Evolutionary conservation across 2,888 invertebrate species (phyloP), one percentile per base, ranked within the genome.

Genomic region (Volucella zonaria): DNA sequence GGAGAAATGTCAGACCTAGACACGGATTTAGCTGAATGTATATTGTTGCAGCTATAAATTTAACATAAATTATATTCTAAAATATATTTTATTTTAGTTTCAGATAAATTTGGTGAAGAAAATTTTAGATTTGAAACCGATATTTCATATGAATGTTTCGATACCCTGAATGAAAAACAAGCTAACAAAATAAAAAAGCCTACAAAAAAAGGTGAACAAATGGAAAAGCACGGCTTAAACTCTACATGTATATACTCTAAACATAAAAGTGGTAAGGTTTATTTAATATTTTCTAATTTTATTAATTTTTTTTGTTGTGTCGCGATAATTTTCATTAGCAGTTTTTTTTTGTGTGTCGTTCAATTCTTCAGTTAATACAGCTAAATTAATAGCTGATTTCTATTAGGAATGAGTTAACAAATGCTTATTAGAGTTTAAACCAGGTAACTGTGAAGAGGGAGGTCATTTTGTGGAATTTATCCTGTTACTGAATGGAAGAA

Each of bases 1-100:
- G 68, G 40, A 0, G 67, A 67, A 18, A 54, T 82, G 14, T 75
- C 82, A 12, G 82, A 82, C 43, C 64, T 82, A 45, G 75, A 70
- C 4, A 68, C 67, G 1, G 82, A 82, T 47, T 82, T 79, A 12
- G 43, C 79, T n/a, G 74, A 82, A 51, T 56, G 82, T 82, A 64
- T 2, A 62, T 66, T 42, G 8, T 31, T 9, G n/a, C 12, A n/a
- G 6, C 18, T 4, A 14, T 4, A 11, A 8, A n/a, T 42, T 4
- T 12, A 18, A 6, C 14, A 40, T 2, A n/a, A n/a, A 10, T 11
- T n/a, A 3, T 54, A 18, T 11, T 18, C 1, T n/a, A 18, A 66
- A 18, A 8, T 31, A 0, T 31, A 49, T 1, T 43, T 14, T 15
- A 49, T n/a, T 62, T 47, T 10, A 78, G 82, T 82, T 82, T 82